Base-by-base conservation (phyloP, 1,140 invertebrate species). In the Ceratina japonica region DNA sequence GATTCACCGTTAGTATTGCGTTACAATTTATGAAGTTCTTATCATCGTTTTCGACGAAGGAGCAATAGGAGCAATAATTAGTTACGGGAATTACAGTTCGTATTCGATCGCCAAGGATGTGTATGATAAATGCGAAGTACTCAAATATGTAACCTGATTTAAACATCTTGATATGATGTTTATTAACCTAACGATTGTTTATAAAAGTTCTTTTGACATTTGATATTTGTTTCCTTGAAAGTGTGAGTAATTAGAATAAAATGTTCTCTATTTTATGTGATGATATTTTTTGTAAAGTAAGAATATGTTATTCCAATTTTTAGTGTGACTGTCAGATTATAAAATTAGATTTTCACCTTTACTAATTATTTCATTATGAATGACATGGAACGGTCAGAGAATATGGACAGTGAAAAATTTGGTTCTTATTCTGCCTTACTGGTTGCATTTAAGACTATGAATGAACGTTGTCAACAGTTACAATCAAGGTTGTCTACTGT, bases 391-490 rank as follows among this genome's bases (percentile, higher is more conserved):
- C 61, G 56, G 10, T 27, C 56, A 22, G 79, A 84, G 51, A 84
- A 75, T 62, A 4, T 24, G 10, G 59, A 81, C 22, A 89, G 87
- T 62, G 90, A 92, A 49, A 87, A 85, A 80, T 63, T 84, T 69
- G 91, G 90, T 22, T 92, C 94, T 2, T 90, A 93, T 77, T 92
- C 93, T 91, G 96, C 96, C 22, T 90, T 96, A 62, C 94, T 96
- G 92, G 92, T 97, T 63, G 96, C 96, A 16, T 93, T 97, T 82
- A 94, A 96, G 90, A 96, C 96, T 10, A 95, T 97, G 93, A 95
- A 95, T 87, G 96, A 97, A 90, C 92, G 96, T 58, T 97, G 96
- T 91, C 93, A 95, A 86, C 92, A 94, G 75, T 91, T 97, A 61
- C 96, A 97, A 90, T 93, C 94, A 75, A 93, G 95, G 85, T 92